These are phyloP conservation scores for Ophion ellenae DNA, from an alignment of 2,888 invertebrate species.

Conservation along the genomic window DNA sequence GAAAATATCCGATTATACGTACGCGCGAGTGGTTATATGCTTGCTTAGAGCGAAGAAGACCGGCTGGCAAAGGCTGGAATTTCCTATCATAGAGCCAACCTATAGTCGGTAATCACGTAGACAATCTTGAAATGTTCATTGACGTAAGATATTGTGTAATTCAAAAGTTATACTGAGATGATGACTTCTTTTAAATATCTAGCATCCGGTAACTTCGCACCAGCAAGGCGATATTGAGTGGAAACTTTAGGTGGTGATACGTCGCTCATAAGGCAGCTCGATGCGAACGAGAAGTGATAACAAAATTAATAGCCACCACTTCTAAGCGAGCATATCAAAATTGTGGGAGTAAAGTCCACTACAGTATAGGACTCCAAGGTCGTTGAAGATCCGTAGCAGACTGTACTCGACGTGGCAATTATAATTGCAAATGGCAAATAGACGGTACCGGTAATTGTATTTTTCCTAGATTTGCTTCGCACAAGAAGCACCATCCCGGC, in stretches of 20 bases:
- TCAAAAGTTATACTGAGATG: background rate
- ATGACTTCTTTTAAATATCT: background rate
- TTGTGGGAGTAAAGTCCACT: background rate
- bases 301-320: background rate
- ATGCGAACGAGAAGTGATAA: background rate
- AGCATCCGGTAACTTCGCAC: background rate
- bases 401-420: slow-evolving; percentile 72
- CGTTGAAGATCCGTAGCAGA: slow-evolving; percentile 68
- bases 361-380: background rate
- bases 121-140: background rate
- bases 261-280: background rate
- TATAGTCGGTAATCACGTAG: no score
- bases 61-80: background rate
- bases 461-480: slow-evolving; percentile 80
- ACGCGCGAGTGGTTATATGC: background rate
- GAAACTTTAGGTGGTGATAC: background rate
- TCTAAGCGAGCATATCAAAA: background rate
- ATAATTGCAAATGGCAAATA: slow-evolving; percentile 79
- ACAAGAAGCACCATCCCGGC: slow-evolving; percentile 74
- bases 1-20: background rate
- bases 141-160: background rate
- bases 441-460: slow-evolving; percentile 81
- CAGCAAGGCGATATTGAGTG: background rate
- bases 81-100: background rate
- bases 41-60: background rate